Evolutionary conservation across 2,888 invertebrate genomes (phyloP).

Genomic region (Theretra japonica): DNA sequence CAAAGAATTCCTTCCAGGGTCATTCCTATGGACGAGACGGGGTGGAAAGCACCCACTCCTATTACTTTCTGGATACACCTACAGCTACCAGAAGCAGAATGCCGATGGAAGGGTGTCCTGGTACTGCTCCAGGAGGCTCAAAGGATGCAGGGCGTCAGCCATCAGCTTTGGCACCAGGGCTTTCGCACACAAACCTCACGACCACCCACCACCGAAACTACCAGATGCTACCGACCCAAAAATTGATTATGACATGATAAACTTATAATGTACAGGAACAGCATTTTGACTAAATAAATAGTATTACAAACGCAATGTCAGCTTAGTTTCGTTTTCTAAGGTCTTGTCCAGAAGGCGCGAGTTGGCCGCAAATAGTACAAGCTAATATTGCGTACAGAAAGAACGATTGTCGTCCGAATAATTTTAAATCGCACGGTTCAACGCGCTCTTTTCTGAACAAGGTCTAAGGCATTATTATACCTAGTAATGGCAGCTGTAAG

Average conservation of each 20-base stretch:
- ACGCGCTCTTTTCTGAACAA: too few relatives aligned
- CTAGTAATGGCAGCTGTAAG: too few relatives aligned
- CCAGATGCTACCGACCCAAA: conserved; percentile 41
- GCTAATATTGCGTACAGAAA: too few relatives aligned
- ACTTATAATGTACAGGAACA: background rate
- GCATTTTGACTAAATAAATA: too few relatives aligned
- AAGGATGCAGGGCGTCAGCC: conserved; percentile 74
- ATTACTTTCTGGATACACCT: conserved; percentile 70
- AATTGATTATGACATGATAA: conserved; percentile 25
- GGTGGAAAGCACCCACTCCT: conserved; percentile 77
- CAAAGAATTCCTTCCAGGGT: conserved; percentile 54
- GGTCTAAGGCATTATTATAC: too few relatives aligned
- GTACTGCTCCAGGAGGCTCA: conserved; percentile 77
- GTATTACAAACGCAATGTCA: too few relatives aligned
- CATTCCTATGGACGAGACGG: conserved; percentile 74
- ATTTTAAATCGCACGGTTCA: too few relatives aligned
- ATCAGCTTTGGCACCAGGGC: conserved; percentile 66
- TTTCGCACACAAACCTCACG: conserved; percentile 62
- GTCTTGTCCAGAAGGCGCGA: too few relatives aligned
- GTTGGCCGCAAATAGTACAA: too few relatives aligned
- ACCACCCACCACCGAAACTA: conserved; percentile 68
- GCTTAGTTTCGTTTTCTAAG: too few relatives aligned
- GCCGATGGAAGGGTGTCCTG: conserved; percentile 75
- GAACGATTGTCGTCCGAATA: too few relatives aligned
- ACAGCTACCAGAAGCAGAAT: conserved; percentile 77